Evolutionary conservation across 2,888 invertebrate species (phyloP).

Genomic region (Acholoe squamosa): DNA sequence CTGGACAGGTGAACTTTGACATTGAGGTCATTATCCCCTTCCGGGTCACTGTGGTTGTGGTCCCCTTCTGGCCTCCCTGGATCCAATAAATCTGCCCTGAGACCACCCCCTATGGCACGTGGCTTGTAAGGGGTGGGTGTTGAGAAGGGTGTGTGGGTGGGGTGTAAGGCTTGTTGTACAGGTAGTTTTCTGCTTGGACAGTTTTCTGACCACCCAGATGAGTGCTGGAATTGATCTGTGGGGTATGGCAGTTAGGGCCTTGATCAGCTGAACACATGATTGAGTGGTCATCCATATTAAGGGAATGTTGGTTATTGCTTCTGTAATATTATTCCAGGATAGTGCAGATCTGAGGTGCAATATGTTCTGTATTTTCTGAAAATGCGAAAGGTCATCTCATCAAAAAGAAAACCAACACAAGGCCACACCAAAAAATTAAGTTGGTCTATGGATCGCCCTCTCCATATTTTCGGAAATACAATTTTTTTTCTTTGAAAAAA

Average conservation of each 20-base stretch:
- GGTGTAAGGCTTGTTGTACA: background rate
- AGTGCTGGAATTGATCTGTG: background rate
- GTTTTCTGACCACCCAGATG: background rate
- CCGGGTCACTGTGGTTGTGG: slow-evolving; percentile 31
- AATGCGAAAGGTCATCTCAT: too few relatives aligned
- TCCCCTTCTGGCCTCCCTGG: background rate
- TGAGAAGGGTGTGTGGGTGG: background rate
- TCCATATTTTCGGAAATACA: too few relatives aligned
- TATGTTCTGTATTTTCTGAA: too few relatives aligned
- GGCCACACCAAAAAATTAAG: too few relatives aligned
- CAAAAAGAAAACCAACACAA: too few relatives aligned
- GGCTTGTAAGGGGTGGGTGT: too few relatives aligned
- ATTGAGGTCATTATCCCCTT: background rate
- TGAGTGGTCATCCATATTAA: too few relatives aligned
- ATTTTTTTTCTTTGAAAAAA: too few relatives aligned
- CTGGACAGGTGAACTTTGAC: slow-evolving; percentile 18
- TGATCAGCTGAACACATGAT: background rate
- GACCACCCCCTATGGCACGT: background rate
- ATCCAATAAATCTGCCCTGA: background rate
- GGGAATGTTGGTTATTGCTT: too few relatives aligned
- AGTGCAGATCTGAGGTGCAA: too few relatives aligned
- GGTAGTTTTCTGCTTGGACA: slow-evolving; percentile 11
- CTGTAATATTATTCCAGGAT: too few relatives aligned
- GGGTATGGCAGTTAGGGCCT: background rate
- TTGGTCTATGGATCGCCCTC: too few relatives aligned